Evolutionary conservation across 2,113 vertebrate species (phyloP).

Genomic region (Anolis carolinensis): DNA sequence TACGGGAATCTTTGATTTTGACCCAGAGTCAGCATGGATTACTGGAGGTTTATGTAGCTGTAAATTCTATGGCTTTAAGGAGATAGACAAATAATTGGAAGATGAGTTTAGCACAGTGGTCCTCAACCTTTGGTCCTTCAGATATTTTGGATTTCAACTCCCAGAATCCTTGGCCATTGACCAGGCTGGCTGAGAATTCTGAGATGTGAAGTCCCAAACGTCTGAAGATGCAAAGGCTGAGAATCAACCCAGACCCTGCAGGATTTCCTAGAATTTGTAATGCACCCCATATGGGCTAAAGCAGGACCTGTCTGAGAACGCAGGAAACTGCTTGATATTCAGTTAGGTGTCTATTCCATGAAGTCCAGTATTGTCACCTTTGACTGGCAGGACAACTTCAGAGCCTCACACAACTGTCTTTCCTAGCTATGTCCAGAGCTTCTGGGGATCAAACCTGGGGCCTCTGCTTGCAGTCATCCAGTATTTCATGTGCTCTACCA

Average conservation of each 20-base stretch:
- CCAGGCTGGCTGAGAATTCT: no score
- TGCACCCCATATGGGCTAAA: not conserved
- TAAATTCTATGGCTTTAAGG: not conserved
- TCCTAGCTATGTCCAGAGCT: not conserved
- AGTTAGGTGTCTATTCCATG: not conserved
- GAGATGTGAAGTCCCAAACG: no score
- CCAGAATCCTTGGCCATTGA: no score
- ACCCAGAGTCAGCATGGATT: not conserved
- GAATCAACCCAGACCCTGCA: not conserved
- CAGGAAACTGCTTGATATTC: not conserved
- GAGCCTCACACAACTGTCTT: not conserved
- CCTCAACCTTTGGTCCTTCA: no score
- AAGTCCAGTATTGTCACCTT: not conserved
- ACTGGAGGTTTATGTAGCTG: not conserved
- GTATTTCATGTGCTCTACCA: not conserved
- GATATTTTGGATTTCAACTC: no score
- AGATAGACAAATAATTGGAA: not conserved
- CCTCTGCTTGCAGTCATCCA: not conserved
- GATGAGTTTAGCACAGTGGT: not conserved
- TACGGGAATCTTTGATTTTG: constrained; percentile 8
- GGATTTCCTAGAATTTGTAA: not conserved
- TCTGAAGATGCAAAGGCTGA: not conserved
- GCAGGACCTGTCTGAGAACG: not conserved
- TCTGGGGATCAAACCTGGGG: not conserved
- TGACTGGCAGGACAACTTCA: not conserved